Evolutionary conservation across 2,888 invertebrate genomes (phyloP), one percentile per base, ranked within the genome.

Genomic region (Drosophila austrosaltans): DNA sequence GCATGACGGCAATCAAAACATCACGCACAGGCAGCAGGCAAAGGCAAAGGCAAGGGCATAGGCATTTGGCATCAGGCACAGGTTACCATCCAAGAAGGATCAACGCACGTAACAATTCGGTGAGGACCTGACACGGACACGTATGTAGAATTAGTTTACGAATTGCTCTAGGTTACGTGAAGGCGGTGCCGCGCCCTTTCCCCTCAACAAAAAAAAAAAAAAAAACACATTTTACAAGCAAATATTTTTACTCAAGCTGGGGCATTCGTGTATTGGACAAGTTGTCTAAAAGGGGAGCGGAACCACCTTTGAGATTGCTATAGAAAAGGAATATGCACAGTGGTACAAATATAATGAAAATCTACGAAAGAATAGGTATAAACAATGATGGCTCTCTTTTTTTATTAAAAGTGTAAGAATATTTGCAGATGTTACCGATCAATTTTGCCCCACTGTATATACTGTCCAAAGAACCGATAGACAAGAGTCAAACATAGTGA

Each of bases 61-160:
- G 48, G 42, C 4, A 16, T 16, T 16, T 16, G 16, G 16, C 16
- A 8, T 12, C 39, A 75, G 74, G 58, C 74, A 53, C 20, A 77
- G 68, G 61, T 65, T 20, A 22, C 48, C 22, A 48, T 10, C 48
- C 25, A 25, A 25, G 4, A 8, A 61, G 66, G 59, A 53, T 66
- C 61, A 71, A 75, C 72, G 76, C 75, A 75, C 76, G 72, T 71
- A 75, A 76, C 72, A 75, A 63, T 59, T 58, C 75, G 62, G 69
- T 75, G 72, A 69, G 72, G 72, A 75, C 69, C 88, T 88, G 87
- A 87, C 87, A 83, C 79, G 89, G 85, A 87, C 83, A 83, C 83
- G 89, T 85, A 82, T 85, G 86, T 87, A 82, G 83, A 87, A 89
- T 85, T 89, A 85, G 89, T 89, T 85, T 85, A 85, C 85, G 85